These are phyloP conservation scores for Poecilia picta DNA, from an alignment of 2,797 vertebrate genomes.

Conservation along the genomic window DNA sequence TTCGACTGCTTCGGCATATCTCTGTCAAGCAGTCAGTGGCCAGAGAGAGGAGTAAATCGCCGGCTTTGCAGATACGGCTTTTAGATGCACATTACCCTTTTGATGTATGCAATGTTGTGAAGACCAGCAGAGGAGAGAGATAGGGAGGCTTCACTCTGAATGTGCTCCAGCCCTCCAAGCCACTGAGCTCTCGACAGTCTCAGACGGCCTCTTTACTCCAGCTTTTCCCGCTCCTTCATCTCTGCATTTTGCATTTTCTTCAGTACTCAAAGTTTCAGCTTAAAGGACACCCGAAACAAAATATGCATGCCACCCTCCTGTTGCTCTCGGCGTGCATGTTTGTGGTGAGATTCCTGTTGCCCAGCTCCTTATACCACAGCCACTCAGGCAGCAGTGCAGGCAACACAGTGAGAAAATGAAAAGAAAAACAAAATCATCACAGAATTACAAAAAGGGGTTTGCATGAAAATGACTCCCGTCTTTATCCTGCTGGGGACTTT, in stretches of 20 bases:
- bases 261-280: conserved; percentile 28
- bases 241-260: conserved; percentile 12
- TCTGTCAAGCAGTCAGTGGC: conserved; percentile 29
- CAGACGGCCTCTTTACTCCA: conserved; percentile 20
- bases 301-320: conserved; percentile 23
- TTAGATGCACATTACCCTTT: conserved; percentile 30
- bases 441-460: conserved; percentile 47
- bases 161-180: conserved; percentile 13
- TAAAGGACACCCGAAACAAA: conserved; percentile 37
- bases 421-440: conserved; percentile 41
- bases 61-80: conserved; percentile 12
- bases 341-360: conserved; percentile 14
- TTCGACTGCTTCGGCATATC: conserved; percentile 27
- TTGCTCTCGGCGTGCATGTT: conserved; percentile 30
- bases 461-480: conserved; percentile 42
- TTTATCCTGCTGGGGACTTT: conserved; percentile 46
- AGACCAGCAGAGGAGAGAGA: conserved; percentile 34
- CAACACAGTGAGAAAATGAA: conserved; percentile 21
- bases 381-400: conserved; percentile 39
- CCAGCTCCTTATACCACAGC: conserved; percentile 32
- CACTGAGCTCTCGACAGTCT: conserved; percentile 14
- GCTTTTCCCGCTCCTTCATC: neutral
- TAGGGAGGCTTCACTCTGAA: conserved; percentile 22
- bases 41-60: conserved; percentile 23
- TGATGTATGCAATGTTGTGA: conserved; percentile 33